phyloP scores from a whole-genome alignment of 2,113 vertebrate species.

The Neolamprologus cancellatus region DNA sequence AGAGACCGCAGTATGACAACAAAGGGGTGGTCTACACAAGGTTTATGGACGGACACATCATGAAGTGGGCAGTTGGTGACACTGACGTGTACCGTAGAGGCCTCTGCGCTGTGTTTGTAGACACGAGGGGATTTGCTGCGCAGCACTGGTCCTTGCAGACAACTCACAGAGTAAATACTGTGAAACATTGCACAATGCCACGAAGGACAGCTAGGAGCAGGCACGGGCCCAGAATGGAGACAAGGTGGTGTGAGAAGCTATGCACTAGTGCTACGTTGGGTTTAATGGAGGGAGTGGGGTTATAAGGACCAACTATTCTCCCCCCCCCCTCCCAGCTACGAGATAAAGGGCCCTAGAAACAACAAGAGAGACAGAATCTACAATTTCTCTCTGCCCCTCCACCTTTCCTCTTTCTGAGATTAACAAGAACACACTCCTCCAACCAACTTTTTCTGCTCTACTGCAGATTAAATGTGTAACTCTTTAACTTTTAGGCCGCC shows the following conservation, averaged over 20 bases:
- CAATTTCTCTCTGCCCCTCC: not conserved
- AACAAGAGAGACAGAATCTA: not conserved
- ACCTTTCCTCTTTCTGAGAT: not conserved
- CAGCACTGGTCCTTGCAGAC: slow-evolving; percentile 40
- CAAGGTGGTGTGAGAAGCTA: not conserved
- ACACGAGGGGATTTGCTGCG: not conserved
- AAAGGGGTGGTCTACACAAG: not conserved
- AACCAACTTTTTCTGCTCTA: slow-evolving; percentile 39
- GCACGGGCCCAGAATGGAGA: slow-evolving; percentile 1
- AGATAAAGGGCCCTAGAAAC: not conserved
- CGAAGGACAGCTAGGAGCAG: slow-evolving; percentile 47
- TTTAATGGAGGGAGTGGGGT: not conserved
- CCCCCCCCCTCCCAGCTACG: not conserved
- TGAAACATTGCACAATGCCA: slow-evolving; percentile 66
- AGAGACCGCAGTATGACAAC: not conserved
- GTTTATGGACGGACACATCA: not conserved
- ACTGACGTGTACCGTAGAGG: not conserved
- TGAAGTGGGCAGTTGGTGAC: not conserved
- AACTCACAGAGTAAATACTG: slow-evolving; percentile 60
- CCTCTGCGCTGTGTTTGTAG: not conserved
- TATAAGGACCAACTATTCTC: not conserved
- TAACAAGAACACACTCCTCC: not conserved
- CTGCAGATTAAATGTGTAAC: slow-evolving; percentile 52
- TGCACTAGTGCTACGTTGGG: slow-evolving; percentile 27
- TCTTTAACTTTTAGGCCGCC: slow-evolving; percentile 58